A percentile compares a stretch with the other conserved stretches of the same genome.
Evolutionary conservation across 2,797 vertebrate genomes (phyloP).

Genomic region (Sarcophilus harrisii): DNA sequence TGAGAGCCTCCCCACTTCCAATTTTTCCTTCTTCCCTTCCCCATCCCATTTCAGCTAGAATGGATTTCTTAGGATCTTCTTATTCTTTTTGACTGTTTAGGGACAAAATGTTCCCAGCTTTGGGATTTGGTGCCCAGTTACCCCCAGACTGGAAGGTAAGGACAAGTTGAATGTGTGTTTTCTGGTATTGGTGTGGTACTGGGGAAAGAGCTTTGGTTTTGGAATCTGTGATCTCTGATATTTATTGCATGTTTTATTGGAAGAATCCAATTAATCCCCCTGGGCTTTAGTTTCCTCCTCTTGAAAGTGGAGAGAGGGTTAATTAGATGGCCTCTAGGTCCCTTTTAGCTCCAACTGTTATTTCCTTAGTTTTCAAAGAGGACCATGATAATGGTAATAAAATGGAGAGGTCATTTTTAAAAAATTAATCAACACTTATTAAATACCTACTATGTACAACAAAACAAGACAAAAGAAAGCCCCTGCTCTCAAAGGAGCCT

Average conservation of each 20-base stretch:
- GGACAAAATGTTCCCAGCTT: conserved; percentile 99
- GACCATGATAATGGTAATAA: background rate
- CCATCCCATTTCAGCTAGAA: background rate
- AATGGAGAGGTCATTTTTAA: background rate
- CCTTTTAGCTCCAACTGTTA: background rate
- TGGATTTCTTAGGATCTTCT: background rate
- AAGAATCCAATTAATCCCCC: background rate
- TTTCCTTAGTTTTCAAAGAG: background rate
- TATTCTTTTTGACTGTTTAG: conserved; percentile 82
- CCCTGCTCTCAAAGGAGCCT: background rate
- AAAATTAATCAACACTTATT: background rate
- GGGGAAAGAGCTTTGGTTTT: background rate
- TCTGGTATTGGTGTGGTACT: background rate
- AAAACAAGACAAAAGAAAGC: background rate
- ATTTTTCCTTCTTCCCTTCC: background rate
- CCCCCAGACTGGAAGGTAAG: conserved; percentile 99
- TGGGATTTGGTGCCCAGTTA: conserved; percentile 98
- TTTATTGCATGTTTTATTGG: background rate
- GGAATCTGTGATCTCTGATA: background rate
- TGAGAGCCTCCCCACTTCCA: background rate
- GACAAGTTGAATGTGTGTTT: background rate
- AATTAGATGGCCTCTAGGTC: background rate
- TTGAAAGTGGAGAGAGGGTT: background rate
- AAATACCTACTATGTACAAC: background rate
- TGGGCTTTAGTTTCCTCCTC: background rate